A percentile compares a stretch with the other conserved stretches of the same genome.
Evolutionary conservation across 2,888 invertebrate genomes (phyloP).

Genomic region (Drosophila helvetica): DNA sequence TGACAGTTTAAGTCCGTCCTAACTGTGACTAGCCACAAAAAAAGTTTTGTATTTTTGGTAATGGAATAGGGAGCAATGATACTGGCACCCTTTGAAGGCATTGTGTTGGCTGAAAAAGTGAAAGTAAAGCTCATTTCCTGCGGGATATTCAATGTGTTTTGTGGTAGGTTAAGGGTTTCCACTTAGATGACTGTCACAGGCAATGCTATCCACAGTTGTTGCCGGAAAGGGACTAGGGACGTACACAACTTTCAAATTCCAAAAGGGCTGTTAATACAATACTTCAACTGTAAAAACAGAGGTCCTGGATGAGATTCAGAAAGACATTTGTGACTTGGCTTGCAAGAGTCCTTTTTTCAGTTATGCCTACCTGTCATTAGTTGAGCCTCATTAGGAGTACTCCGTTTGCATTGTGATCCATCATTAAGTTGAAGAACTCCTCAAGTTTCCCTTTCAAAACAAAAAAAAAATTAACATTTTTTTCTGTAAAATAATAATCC

Average conservation of each 20-base stretch:
- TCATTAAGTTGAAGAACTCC: background rate
- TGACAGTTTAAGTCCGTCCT: background rate
- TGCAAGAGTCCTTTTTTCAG: background rate
- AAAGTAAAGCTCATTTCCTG: background rate
- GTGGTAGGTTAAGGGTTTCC: background rate
- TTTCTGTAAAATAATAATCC: conserved; percentile 9
- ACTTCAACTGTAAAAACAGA: too few species aligned
- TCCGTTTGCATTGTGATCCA: background rate
- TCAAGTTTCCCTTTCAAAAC: background rate
- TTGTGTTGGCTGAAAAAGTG: background rate
- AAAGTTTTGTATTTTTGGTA: background rate
- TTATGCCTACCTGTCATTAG: background rate
- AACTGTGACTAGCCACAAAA: conserved; percentile 1
- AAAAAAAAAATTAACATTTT: conserved; percentile 4
- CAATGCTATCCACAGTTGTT: background rate
- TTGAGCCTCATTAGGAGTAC: background rate
- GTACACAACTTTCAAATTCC: background rate
- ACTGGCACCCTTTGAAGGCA: background rate
- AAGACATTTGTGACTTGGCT: too few species aligned
- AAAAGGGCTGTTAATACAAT: background rate
- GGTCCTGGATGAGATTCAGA: too few species aligned
- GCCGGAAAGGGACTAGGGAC: background rate
- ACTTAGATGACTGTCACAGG: background rate
- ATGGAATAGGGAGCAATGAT: too few species aligned
- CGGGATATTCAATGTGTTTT: background rate